Conservation (phyloP, 2,797 vertebrate species). For the Stomatorhinus walkeri region DNA sequence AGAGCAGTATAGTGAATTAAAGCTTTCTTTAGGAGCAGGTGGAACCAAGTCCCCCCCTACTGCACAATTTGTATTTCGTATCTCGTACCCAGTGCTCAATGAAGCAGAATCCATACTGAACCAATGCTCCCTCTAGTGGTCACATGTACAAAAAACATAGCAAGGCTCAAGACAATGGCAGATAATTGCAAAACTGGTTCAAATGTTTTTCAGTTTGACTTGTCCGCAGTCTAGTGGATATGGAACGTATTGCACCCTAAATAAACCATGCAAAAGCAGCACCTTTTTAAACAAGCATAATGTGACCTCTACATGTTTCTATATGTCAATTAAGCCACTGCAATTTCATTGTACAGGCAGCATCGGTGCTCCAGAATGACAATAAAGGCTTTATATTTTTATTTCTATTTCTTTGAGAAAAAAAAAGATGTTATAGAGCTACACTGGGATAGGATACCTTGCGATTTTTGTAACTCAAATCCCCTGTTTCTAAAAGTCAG, state of each 20-base stretch:
- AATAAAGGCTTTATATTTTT: neutral
- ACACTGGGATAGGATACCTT: neutral
- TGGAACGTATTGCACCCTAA: neutral
- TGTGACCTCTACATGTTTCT: neutral
- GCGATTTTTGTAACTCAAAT: neutral
- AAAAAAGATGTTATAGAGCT: neutral
- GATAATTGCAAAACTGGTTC: neutral
- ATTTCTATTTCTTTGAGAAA: neutral
- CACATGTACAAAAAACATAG: neutral
- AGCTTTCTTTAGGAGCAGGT: neutral
- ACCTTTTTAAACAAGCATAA: neutral
- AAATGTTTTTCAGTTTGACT: conserved; percentile 17
- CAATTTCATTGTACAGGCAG: neutral
- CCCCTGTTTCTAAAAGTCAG: neutral
- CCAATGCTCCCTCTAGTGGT: conserved; percentile 8
- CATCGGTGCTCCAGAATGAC: neutral
- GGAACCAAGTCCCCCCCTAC: neutral
- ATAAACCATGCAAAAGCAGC: neutral
- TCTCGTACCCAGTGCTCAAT: neutral
- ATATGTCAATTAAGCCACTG: neutral
- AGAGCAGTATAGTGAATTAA: neutral
- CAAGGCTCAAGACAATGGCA: neutral
- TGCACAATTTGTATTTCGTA: neutral
- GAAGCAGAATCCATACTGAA: neutral
- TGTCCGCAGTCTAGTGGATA: conserved; percentile 23